These are phyloP conservation scores for Erpornis zantholeuca DNA, from an alignment of 2,113 vertebrate genomes.

Conservation along the genomic window DNA sequence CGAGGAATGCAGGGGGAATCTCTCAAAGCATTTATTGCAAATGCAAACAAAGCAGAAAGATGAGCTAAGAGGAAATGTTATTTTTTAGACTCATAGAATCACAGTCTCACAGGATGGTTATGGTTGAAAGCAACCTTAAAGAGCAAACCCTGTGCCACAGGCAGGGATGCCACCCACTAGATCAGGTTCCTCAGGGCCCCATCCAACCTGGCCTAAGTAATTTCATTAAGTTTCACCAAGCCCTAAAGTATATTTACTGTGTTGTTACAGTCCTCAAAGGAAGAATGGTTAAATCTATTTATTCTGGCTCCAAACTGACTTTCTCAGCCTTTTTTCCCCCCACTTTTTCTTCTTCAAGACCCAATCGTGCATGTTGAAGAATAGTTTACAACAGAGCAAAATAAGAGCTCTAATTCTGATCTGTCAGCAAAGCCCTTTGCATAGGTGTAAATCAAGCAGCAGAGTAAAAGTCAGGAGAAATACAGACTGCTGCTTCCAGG, in stretches of 20 bases:
- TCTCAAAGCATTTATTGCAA: not conserved
- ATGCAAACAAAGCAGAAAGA: not conserved
- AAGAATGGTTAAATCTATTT: not conserved
- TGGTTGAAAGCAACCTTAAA: not conserved
- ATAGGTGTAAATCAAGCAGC: not conserved
- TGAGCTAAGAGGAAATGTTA: not conserved
- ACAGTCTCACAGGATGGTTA: not conserved
- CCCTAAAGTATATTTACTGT: not conserved
- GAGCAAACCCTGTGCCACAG: not conserved
- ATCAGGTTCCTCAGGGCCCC: not conserved
- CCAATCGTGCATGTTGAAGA: not conserved
- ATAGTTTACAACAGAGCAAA: not conserved
- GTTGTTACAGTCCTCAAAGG: not conserved
- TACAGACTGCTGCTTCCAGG: not conserved
- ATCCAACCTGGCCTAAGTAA: not conserved
- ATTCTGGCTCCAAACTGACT: not conserved
- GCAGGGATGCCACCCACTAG: not conserved
- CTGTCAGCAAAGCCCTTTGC: constrained; percentile 18
- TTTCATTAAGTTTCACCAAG: not conserved
- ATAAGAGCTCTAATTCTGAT: not conserved
- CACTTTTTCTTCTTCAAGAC: not conserved
- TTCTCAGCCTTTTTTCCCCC: accelerated
- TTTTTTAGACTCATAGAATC: not conserved
- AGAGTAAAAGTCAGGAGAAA: not conserved
- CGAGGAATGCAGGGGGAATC: not conserved